A percentile compares a stretch with the other conserved stretches of the same genome.
Evolutionary conservation across 2,888 invertebrate genomes (phyloP).

Genomic region (Agonopterix alstromeriana): DNA sequence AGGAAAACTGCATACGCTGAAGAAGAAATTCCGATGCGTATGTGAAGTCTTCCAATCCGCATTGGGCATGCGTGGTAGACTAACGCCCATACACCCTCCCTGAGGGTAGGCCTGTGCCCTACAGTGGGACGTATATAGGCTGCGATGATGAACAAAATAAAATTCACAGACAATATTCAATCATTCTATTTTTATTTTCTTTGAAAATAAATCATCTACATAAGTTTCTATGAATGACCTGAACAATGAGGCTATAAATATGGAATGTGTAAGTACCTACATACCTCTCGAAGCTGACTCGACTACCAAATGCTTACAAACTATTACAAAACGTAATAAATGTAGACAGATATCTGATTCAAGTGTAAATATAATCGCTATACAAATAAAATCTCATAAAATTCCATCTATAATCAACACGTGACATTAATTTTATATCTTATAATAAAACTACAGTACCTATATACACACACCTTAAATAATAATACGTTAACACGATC

Average conservation of each 20-base stretch:
- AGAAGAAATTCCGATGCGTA: too few species aligned
- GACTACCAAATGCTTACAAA: conserved; percentile 9
- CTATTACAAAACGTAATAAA: conserved; percentile 24
- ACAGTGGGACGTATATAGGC: too few species aligned
- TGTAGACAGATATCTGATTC: conserved; percentile 18
- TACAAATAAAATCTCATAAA: conserved; percentile 9
- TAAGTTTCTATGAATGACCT: conserved; percentile 37
- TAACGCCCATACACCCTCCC: too few species aligned
- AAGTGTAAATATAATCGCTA: conserved; percentile 7
- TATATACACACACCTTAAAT: conserved; percentile 57
- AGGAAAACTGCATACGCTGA: too few species aligned
- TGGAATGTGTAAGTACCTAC: conserved; percentile 56
- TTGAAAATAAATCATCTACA: conserved; percentile 41
- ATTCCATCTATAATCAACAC: conserved; percentile 3
- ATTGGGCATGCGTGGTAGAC: too few species aligned
- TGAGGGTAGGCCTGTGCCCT: too few species aligned
- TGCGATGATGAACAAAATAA: too few species aligned
- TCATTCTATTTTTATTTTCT: conserved; percentile 32
- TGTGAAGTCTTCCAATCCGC: too few species aligned
- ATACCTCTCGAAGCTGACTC: conserved; percentile 18
- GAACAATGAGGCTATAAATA: conserved; percentile 26
- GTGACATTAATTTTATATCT: conserved; percentile 5
- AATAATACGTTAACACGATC: conserved; percentile 41
- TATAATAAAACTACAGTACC: conserved; percentile 21
- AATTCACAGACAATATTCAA: conserved; percentile 6